Conservation (phyloP, 2,888 invertebrate species). For the Dynastes tityus region DNA sequence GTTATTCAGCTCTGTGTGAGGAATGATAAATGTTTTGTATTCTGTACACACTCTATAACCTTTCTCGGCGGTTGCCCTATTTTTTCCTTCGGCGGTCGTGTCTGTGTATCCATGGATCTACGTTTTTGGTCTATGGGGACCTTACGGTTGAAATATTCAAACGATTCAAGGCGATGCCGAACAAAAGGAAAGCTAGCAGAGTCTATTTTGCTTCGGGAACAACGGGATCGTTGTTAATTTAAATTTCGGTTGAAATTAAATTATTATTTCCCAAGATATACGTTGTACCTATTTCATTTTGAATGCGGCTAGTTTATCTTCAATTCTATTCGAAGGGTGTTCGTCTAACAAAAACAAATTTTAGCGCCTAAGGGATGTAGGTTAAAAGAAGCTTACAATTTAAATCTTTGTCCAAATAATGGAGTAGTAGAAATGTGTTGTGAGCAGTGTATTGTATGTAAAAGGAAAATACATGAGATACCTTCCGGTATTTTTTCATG, state of each 20-base stretch:
- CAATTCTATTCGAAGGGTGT: no score
- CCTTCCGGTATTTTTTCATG: no score
- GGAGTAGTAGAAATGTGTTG: no score
- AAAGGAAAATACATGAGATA: no score
- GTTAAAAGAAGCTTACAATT: no score
- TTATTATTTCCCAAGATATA: background rate
- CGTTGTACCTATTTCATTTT: no score
- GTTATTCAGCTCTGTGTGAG: background rate
- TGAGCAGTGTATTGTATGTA: no score
- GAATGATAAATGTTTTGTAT: constrained; percentile 37
- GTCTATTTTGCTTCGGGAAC: background rate
- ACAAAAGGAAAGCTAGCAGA: background rate
- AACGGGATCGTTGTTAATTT: constrained; percentile 25
- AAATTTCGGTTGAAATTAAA: constrained; percentile 9
- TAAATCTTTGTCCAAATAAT: background rate
- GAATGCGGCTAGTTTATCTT: no score
- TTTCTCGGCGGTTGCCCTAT: constrained; percentile 40
- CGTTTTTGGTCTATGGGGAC: constrained; percentile 29
- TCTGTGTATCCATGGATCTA: constrained; percentile 23
- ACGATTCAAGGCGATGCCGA: constrained; percentile 8
- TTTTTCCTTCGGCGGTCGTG: constrained; percentile 8
- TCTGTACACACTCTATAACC: background rate
- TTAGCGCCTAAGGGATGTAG: no score
- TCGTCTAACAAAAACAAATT: no score
- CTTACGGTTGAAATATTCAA: constrained; percentile 38